Base-by-base conservation (phyloP, 1,140 invertebrate genomes). In the Coelopa frigida region DNA sequence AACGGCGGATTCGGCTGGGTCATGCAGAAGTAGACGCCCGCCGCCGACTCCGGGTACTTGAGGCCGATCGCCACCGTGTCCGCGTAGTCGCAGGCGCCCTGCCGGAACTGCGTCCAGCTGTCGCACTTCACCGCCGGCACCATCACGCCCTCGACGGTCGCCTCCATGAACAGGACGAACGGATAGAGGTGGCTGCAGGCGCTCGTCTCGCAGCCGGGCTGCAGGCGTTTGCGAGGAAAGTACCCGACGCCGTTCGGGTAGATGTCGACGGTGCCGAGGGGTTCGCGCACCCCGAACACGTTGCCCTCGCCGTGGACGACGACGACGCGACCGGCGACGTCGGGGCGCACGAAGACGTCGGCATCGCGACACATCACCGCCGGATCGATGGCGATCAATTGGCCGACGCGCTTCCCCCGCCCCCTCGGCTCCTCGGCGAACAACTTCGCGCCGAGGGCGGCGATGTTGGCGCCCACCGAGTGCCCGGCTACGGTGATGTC, bases 201-300 rank as follows among this genome's bases (percentile, higher is more conserved):
- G 7, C 56, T 61, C 22, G 55, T 59, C 5, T 56, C 53, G 35
- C 62, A 66, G 31, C 62, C 62, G 0, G 62, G 62, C 20, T 66
- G 62, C 0, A 59, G 47, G 37, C 61, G 62, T 10, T 59, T 52
- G 5, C 58, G 50, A 3, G 59, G 56, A 27, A 61, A 62, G 23
- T 55, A 65, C 1, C 62, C 62, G 21, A 66, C 61, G n/a, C 62
- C 62, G 52, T 66, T 66, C 2, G 62, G 62, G 49, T 66, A 66
- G 11, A 66, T 61, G 12, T 66, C 62, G 1, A 66, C 53, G 42
- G 62, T 59, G 4, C 62, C 62, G 15, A 62, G 20, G 0, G 60
- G 56, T 1, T 58, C 51, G 4, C 62, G 50, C 17, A 66, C 62
- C 0, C 62, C 62, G 35, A 63, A 66, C 1, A 54, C 50, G 44